Evolutionary conservation across 2,113 vertebrate species (phyloP).

Genomic region (Tonatia bakeri): DNA sequence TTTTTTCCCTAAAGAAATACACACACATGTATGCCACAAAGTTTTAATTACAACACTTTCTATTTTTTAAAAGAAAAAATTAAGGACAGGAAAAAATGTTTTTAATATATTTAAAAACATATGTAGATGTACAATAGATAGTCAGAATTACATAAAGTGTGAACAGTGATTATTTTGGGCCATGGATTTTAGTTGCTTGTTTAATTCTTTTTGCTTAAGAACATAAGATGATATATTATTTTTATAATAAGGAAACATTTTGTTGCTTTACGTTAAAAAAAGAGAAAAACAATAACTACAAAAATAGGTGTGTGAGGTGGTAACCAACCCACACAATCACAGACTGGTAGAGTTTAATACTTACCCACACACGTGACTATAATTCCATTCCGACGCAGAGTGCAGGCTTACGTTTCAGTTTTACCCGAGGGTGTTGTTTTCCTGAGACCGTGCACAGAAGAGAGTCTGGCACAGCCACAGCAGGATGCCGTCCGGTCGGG

Average conservation of each 20-base stretch:
- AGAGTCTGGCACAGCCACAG: not conserved
- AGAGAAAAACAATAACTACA: not conserved
- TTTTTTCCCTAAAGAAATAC: too few species aligned
- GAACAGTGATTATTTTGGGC: not conserved
- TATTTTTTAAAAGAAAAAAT: conserved; percentile 35
- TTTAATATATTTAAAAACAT: not conserved
- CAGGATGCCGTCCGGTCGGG: not conserved
- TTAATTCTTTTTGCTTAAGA: conserved; percentile 20
- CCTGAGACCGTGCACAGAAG: not conserved
- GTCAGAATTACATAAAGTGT: not conserved
- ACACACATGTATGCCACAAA: not conserved
- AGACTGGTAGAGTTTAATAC: not conserved
- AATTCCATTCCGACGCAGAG: not conserved
- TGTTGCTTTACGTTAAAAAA: not conserved
- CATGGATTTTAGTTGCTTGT: not conserved
- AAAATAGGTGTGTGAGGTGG: not conserved
- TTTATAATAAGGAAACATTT: not conserved
- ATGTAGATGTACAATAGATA: not conserved
- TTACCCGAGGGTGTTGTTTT: not conserved
- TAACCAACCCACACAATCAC: not conserved
- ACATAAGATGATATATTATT: not conserved
- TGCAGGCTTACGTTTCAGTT: not conserved
- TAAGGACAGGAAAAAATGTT: not conserved
- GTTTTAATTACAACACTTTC: not conserved
- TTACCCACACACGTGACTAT: not conserved